phyloP scores from a whole-genome alignment of 2,797 vertebrate genomes.

The Acrossocheilus wenchowensis region DNA sequence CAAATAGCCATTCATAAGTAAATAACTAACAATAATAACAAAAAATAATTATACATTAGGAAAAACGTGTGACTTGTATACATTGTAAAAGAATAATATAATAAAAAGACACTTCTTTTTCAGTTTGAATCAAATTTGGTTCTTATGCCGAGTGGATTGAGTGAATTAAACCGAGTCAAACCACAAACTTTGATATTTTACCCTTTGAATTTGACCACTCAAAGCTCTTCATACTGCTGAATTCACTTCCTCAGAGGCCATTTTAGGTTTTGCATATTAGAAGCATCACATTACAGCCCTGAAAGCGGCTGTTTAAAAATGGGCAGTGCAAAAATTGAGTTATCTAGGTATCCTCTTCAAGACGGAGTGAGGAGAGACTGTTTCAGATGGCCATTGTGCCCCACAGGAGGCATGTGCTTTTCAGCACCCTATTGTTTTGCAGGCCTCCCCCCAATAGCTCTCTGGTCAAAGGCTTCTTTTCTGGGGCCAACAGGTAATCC shows the following conservation, averaged over 20 bases:
- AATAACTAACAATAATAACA: not conserved
- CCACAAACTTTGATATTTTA: slow-evolving; percentile 41
- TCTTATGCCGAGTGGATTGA: not conserved
- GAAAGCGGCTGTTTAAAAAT: slow-evolving; percentile 23
- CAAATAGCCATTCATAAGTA: not conserved
- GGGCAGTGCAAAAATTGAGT: not conserved
- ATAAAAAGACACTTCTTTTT: not conserved
- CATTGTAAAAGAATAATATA: not conserved
- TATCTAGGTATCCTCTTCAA: slow-evolving; percentile 9
- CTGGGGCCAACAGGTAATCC: slow-evolving; percentile 39
- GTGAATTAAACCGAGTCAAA: not conserved
- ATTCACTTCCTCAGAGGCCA: not conserved
- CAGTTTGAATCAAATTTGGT: not conserved
- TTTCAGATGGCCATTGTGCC: slow-evolving; percentile 26
- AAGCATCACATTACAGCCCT: slow-evolving; percentile 46
- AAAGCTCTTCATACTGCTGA: slow-evolving; percentile 16
- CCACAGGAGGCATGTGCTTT: slow-evolving; percentile 33
- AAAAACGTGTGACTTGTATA: not conserved
- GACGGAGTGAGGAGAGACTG: slow-evolving; percentile 1
- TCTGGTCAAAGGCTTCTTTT: slow-evolving; percentile 37
- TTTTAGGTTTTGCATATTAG: slow-evolving; percentile 41
- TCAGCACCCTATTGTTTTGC: slow-evolving; percentile 40
- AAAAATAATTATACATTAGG: not conserved
- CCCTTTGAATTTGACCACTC: slow-evolving; percentile 24
- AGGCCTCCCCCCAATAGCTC: not conserved